phyloP scores from a whole-genome alignment of 2,797 vertebrate genomes.

The Sardinella longiceps region DNA sequence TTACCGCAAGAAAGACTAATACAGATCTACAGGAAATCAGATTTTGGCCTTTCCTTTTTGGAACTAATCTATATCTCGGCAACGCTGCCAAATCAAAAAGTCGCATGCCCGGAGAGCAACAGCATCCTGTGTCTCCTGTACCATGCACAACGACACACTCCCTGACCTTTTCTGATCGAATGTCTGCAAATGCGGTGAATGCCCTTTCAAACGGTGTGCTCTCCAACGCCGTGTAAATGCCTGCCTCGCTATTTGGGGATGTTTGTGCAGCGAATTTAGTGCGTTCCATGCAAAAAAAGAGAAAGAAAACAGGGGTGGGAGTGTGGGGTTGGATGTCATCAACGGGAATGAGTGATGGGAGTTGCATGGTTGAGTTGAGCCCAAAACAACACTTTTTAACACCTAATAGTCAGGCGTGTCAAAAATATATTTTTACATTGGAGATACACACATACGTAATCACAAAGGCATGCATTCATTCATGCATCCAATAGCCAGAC shows the following conservation, averaged over 20 bases:
- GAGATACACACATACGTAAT: too few relatives aligned
- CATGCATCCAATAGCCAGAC: too few relatives aligned
- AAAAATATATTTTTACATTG: not conserved
- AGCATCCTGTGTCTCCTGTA: not conserved
- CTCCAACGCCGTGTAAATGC: constrained; percentile 51
- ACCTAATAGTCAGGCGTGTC: not conserved
- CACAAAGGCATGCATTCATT: too few relatives aligned
- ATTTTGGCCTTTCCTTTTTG: constrained; percentile 14
- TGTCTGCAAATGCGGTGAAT: constrained; percentile 44
- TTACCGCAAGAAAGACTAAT: not conserved
- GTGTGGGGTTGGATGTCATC: not conserved
- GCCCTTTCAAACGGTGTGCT: constrained; percentile 53
- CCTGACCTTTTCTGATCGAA: constrained; percentile 51
- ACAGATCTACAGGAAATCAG: not conserved
- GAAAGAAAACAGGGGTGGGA: not conserved
- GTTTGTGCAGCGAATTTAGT: constrained; percentile 54
- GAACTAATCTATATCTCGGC: constrained; percentile 7
- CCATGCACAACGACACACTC: not conserved
- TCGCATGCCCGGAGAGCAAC: not conserved
- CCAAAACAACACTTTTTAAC: too few relatives aligned
- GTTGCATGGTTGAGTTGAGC: too few relatives aligned
- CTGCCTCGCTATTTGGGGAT: constrained; percentile 46
- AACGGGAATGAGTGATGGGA: not conserved
- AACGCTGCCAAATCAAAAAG: not conserved
- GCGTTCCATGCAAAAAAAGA: constrained; percentile 40